phyloP scores from a whole-genome alignment of 35 echinoderm and acorn worm genomes.

The Amphiura filiformis region DNA sequence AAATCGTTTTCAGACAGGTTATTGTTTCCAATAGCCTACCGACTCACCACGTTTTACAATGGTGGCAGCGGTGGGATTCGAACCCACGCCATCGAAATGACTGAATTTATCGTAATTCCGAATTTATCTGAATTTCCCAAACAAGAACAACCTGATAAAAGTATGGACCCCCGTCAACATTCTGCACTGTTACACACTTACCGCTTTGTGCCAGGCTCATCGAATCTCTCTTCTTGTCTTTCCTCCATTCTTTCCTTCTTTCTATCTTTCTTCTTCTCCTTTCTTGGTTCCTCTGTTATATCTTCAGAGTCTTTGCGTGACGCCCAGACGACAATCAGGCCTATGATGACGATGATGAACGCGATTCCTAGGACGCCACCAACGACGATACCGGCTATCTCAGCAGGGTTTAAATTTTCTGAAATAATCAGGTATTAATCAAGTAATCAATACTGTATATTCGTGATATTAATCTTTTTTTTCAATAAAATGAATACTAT shows the following conservation, averaged over 20 bases:
- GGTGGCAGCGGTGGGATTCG: constrained; percentile 92
- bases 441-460: background rate
- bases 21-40: no score
- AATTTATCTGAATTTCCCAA: no score
- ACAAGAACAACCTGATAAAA: no score
- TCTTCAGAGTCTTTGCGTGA: constrained; percentile 42
- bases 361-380: constrained; percentile 47
- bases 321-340: constrained; percentile 45
- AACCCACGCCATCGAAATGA: constrained; percentile 99
- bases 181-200: no score
- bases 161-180: no score
- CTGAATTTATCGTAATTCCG: no score
- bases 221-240: background rate
- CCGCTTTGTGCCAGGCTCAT: background rate
- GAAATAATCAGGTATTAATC: background rate
- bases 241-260: background rate
- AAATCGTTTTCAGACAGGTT: no score
- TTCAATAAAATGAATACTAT: no score
- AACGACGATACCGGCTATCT: constrained; percentile 53
- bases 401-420: constrained; percentile 67
- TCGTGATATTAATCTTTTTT: no score
- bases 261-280: constrained; percentile 5
- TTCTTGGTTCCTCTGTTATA: background rate
- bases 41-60: no score
- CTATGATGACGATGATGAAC: constrained; percentile 47